Base-by-base conservation (phyloP, 37 sponge, comb jelly and placozoan genomes). In the Beroe forskalii region DNA sequence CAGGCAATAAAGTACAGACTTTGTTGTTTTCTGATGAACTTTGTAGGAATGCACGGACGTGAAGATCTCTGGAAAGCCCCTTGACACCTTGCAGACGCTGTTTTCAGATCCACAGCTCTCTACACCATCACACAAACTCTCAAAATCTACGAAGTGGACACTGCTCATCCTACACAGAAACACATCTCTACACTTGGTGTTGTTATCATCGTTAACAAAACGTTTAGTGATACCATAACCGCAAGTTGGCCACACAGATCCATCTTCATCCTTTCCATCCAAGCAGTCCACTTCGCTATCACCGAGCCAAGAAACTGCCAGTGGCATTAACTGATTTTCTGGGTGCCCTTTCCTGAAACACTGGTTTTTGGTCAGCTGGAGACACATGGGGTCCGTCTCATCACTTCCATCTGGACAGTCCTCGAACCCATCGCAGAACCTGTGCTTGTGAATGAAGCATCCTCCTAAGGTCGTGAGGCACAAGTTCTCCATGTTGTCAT, bases 401-500 rank as follows among this genome's bases (percentile, higher is more conserved):
- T 80, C 86, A 20, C 86, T 37, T 44, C 40, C 86, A 38, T 44
- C 28, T 6, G 12, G 40, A 44, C 86, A 80, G 86, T 80, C 86
- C 55, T 41, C 28, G 1, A 9, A 42, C 3, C 86, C 86, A 44
- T 80, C 86, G 42, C 86, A 80, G 31, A 80, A 30, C 44, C n/a
- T 20, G 20, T 80, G 86, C 35, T 80, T 80, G 86, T 80, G 86
- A 23, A 44, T 4, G 55, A 33, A 44, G 27, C 86, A 80, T 20
- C 17, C 86, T 30, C n/a, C 40, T 25, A 12, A 48, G 12, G 55
- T 48, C 55, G 6, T 6, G 12, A 17, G 12, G 55, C 55, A 48
- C 6, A 48, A 17, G 55, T 48, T 48, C 12, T 48, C 55, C 12
- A 48, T 17, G 12, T 48, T 12, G 12, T 48, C 55, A 12, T 48